These are phyloP conservation scores for Axea sp. DNA, from an alignment of 2,888 invertebrate genomes.

Conservation along the genomic window DNA sequence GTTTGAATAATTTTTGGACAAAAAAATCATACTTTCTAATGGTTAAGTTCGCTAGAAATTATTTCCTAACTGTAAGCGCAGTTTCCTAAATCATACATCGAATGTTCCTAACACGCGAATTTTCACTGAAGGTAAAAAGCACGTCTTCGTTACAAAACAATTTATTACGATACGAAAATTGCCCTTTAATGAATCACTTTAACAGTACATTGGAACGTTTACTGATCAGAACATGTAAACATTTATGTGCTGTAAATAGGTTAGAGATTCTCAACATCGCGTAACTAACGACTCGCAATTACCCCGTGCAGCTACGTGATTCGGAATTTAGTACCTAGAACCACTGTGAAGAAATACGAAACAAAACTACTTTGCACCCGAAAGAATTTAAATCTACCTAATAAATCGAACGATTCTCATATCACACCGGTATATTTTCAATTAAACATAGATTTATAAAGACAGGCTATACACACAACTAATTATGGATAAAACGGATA, in stretches of 20 bases:
- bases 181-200: conserved; percentile 43
- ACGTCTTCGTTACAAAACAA: conserved; percentile 31
- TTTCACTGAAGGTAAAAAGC: conserved; percentile 7
- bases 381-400: conserved; percentile 19
- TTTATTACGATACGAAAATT: conserved; percentile 51
- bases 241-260: conserved; percentile 45
- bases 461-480: not conserved
- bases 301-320: conserved; percentile 28
- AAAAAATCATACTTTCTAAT: conserved; percentile 18
- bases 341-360: conserved; percentile 11
- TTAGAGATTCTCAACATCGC: conserved; percentile 43
- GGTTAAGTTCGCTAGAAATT: not conserved
- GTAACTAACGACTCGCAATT: conserved; percentile 46
- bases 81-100: conserved; percentile 34
- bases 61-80: conserved; percentile 25
- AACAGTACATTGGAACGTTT: conserved; percentile 38
- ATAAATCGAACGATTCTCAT: not conserved
- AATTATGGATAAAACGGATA: too few relatives aligned
- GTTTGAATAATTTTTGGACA: conserved; percentile 6
- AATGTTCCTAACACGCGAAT: conserved; percentile 12
- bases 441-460: conserved; percentile 11
- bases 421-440: conserved; percentile 13
- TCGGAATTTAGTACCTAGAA: conserved; percentile 36
- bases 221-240: conserved; percentile 44
- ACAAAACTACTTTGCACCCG: conserved; percentile 17